phyloP scores from a whole-genome alignment of 2,113 vertebrate species.

The Polypterus bichir region DNA sequence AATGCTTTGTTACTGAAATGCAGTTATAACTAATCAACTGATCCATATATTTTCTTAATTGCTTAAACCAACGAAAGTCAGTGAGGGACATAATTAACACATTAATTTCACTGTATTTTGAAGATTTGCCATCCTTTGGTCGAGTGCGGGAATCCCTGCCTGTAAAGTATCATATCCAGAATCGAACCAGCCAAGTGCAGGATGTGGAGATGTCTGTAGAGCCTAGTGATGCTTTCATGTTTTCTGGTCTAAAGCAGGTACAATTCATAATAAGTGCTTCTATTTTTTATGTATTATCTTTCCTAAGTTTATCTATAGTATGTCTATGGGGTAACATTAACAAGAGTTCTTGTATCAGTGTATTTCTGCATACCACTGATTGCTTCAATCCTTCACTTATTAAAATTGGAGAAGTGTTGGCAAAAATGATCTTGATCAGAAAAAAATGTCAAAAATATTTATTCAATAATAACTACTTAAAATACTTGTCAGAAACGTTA shows the following conservation, averaged over 20 bases:
- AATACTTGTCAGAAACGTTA: too few relatives aligned
- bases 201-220: constrained; percentile 90
- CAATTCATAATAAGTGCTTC: background rate
- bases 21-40: background rate
- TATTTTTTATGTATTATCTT: too few relatives aligned
- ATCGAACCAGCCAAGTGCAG: constrained; percentile 79
- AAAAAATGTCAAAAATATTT: too few relatives aligned
- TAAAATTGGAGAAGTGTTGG: too few relatives aligned
- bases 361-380: too few relatives aligned
- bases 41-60: background rate
- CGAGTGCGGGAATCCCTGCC: constrained; percentile 85
- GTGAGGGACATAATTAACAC: background rate
- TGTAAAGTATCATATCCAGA: constrained; percentile 79
- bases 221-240: constrained; percentile 97
- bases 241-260: constrained; percentile 97
- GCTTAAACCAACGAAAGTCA: background rate
- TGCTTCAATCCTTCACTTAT: too few relatives aligned
- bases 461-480: too few relatives aligned
- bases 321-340: too few relatives aligned
- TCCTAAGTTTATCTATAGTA: too few relatives aligned
- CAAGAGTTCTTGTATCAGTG: too few relatives aligned
- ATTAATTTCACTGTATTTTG: constrained; percentile 7
- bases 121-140: constrained; percentile 85
- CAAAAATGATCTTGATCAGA: too few relatives aligned
- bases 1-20: too few relatives aligned